Conservation (phyloP, 2,888 invertebrate genomes). For the Standfussiana lucernea region DNA sequence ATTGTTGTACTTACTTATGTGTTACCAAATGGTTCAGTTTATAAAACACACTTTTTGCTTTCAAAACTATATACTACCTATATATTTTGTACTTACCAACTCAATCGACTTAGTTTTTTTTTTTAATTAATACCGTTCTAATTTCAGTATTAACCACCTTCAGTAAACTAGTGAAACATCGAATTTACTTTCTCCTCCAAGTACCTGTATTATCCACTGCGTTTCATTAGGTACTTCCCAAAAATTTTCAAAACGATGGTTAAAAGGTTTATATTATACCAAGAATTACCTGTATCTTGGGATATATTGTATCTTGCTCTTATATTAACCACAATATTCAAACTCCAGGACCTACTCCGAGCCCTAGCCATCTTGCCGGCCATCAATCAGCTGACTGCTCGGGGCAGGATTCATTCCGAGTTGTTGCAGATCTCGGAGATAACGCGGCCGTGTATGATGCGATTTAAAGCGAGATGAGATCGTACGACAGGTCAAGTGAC, state of each 20-base stretch:
- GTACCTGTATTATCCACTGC: not conserved
- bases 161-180: not conserved
- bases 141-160: not conserved
- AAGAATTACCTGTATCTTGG: not conserved
- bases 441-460: slow-evolving; percentile 76
- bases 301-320: not conserved
- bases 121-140: too few relatives aligned
- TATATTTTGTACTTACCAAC: not conserved
- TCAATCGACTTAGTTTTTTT: too few relatives aligned
- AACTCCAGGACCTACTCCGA: slow-evolving; percentile 39
- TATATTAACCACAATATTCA: not conserved
- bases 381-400: slow-evolving; percentile 79
- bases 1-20: not conserved
- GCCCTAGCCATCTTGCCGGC: slow-evolving; percentile 63
- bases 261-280: not conserved
- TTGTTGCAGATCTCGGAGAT: slow-evolving; percentile 72
- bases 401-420: slow-evolving; percentile 73
- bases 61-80: not conserved
- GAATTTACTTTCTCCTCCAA: not conserved
- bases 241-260: too few relatives aligned
- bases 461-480: slow-evolving; percentile 73
- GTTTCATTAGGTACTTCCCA: not conserved
- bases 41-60: not conserved
- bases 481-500: slow-evolving; percentile 64
- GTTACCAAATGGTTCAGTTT: not conserved